These are phyloP conservation scores for Acholoe squamosa DNA, from an alignment of 2,888 invertebrate species.

Conservation along the genomic window DNA sequence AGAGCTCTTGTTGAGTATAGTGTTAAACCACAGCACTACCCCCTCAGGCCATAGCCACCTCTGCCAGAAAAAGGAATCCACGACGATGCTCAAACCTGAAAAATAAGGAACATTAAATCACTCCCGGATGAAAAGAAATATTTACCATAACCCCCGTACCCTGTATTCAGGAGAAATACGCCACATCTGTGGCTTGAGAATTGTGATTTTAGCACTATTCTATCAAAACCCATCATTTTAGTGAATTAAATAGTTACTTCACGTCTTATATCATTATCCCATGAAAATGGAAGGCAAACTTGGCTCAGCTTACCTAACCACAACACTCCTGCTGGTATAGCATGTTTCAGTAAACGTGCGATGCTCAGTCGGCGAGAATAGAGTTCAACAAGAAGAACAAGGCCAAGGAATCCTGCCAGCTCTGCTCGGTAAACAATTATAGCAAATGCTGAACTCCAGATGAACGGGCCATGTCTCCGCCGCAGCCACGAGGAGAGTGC, in stretches of 20 bases:
- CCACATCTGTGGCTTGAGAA: too few species aligned
- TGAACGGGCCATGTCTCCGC: conserved; percentile 89
- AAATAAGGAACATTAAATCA: not conserved
- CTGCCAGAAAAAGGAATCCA: conserved; percentile 97
- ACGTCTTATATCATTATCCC: too few species aligned
- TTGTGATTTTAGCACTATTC: too few species aligned
- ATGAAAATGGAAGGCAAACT: too few species aligned
- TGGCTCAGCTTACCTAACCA: conserved; percentile 86
- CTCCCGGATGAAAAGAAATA: too few species aligned
- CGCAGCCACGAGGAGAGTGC: conserved; percentile 93
- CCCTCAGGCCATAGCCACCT: conserved; percentile 97
- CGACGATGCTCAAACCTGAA: conserved; percentile 84
- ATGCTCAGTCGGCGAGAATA: conserved; percentile 88
- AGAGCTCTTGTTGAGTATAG: conserved; percentile 95
- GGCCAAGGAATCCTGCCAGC: conserved; percentile 91
- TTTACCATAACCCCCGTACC: too few species aligned
- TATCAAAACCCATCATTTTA: too few species aligned
- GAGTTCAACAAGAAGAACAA: conserved; percentile 92
- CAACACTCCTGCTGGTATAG: conserved; percentile 80
- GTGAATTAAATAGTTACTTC: too few species aligned
- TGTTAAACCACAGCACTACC: conserved; percentile 98
- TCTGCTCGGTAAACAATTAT: conserved; percentile 96
- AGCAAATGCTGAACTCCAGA: conserved; percentile 92
- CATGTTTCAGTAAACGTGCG: conserved; percentile 81
- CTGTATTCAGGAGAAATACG: too few species aligned